Conservation (phyloP, 2,797 vertebrate species). For the Pangasius sanitwongsei region DNA sequence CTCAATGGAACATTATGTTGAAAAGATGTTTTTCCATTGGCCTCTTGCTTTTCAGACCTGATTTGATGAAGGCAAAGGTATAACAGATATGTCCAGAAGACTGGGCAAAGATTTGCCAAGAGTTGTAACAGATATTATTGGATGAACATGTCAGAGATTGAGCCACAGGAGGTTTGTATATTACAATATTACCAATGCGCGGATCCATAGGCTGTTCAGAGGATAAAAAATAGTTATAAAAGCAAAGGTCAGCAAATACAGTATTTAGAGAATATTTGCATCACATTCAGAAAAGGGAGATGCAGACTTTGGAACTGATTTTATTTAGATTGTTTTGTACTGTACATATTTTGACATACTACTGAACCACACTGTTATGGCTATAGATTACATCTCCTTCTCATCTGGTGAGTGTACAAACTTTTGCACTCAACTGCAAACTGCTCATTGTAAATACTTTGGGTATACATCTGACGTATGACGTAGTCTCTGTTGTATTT, state of each 20-base stretch:
- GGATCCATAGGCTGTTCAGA: background rate
- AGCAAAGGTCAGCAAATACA: background rate
- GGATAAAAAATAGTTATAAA: background rate
- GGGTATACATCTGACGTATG: background rate
- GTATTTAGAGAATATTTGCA: background rate
- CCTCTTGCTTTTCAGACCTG: background rate
- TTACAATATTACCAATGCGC: background rate
- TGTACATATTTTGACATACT: background rate
- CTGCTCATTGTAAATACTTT: background rate
- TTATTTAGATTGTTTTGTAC: background rate
- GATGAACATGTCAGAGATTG: background rate
- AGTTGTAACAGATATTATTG: background rate
- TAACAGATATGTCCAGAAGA: too few species aligned
- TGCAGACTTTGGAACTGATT: too few species aligned
- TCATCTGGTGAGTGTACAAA: background rate
- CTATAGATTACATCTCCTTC: background rate
- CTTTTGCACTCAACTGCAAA: background rate
- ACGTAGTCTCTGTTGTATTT: background rate
- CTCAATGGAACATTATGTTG: background rate
- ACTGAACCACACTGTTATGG: background rate
- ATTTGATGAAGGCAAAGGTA: background rate
- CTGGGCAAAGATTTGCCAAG: background rate
- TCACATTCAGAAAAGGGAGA: background rate
- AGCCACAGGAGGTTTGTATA: background rate
- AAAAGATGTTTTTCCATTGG: background rate